Conservation (phyloP, 2,888 invertebrate genomes). For the Lacanobia oleracea region DNA sequence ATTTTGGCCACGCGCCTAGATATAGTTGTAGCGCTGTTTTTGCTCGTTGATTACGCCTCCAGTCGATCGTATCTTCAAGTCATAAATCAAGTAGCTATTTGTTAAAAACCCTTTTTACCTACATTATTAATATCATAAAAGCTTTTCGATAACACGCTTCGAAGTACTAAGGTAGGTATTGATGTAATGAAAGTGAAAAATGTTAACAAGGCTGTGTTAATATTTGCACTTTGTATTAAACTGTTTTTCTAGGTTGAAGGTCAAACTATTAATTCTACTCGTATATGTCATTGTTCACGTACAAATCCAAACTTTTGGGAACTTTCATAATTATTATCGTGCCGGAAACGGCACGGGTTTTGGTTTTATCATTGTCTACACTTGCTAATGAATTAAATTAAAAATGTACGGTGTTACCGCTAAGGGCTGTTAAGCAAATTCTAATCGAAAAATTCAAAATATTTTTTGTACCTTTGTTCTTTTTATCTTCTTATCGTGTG, state of each 20-base stretch:
- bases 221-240: not conserved
- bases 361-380: not conserved
- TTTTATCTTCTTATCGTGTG: no score
- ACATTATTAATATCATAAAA: slow-evolving; percentile 38
- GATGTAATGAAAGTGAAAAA: slow-evolving; percentile 17
- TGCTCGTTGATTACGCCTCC: slow-evolving; percentile 32
- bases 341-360: not conserved
- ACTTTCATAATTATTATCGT: not conserved
- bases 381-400: slow-evolving; percentile 5
- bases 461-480: no score
- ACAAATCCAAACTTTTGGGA: slow-evolving; percentile 9
- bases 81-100: slow-evolving; percentile 43
- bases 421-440: not conserved
- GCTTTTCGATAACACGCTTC: slow-evolving; percentile 16
- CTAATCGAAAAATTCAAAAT: no score
- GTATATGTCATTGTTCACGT: not conserved
- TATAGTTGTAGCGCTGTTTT: slow-evolving; percentile 1
- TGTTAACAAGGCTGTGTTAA: not conserved
- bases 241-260: not conserved
- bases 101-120: slow-evolving; percentile 22
- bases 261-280: not conserved
- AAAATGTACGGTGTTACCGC: not conserved
- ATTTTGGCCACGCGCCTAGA: not conserved
- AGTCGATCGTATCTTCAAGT: slow-evolving; percentile 23
- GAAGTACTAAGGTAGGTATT: not conserved